Evolutionary conservation across 2,113 vertebrate genomes (phyloP).

Genomic region (Zingel zingel): DNA sequence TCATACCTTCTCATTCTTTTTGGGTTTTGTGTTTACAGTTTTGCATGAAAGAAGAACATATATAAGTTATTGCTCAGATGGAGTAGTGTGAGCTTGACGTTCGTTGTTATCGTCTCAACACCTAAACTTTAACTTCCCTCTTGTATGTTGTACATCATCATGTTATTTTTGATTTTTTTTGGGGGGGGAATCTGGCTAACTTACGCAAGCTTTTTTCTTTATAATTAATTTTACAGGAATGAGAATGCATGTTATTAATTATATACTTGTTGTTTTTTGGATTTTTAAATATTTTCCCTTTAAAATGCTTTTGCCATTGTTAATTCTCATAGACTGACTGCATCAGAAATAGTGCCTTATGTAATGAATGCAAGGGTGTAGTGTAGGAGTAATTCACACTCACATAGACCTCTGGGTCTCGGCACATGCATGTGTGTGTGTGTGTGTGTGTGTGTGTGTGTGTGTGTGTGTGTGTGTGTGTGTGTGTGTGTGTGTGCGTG

Average conservation of each 20-base stretch:
- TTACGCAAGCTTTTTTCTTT: constrained; percentile 36
- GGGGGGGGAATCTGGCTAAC: constrained; percentile 4
- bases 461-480: constrained; percentile 5
- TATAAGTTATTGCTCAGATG: constrained; percentile 71
- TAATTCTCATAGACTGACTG: constrained; percentile 58
- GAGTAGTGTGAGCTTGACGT: constrained; percentile 52
- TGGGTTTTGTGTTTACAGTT: constrained; percentile 69
- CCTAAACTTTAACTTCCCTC: constrained; percentile 56
- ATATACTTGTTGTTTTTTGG: constrained; percentile 57
- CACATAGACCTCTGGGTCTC: constrained; percentile 65
- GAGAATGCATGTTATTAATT: constrained; percentile 70
- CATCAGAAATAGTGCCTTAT: constrained; percentile 80
- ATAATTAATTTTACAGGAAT: constrained; percentile 51
- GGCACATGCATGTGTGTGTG: constrained; percentile 56
- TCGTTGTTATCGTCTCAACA: constrained; percentile 40
- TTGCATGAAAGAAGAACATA: constrained; percentile 75
- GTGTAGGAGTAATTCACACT: constrained; percentile 51
- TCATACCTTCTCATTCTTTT: constrained; percentile 49
- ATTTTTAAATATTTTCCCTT: constrained; percentile 64
- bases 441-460: constrained; percentile 19
- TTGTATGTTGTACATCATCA: constrained; percentile 54
- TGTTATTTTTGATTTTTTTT: constrained; percentile 31
- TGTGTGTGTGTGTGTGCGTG: constrained; percentile 28
- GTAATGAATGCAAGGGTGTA: constrained; percentile 65
- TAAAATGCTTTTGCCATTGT: constrained; percentile 62